These are phyloP conservation scores for Nothocercus nigrocapillus DNA, from an alignment of 2,113 vertebrate species.

Conservation along the genomic window DNA sequence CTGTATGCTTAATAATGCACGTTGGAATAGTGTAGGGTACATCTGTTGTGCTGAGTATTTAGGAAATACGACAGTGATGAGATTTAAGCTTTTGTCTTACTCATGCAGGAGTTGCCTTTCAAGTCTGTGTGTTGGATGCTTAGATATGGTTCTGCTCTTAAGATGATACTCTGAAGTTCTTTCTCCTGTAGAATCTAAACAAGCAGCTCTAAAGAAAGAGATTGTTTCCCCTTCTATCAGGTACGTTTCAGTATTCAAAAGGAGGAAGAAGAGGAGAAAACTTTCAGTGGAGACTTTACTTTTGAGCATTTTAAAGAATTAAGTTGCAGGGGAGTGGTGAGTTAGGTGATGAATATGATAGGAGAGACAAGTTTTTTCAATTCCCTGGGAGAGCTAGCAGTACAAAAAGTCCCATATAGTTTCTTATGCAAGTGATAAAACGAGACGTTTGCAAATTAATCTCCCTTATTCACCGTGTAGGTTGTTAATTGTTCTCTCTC, in stretches of 20 bases:
- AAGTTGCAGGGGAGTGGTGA: neutral
- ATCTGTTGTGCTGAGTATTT: constrained; percentile 52
- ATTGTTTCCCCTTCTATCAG: neutral
- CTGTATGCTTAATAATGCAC: constrained; percentile 63
- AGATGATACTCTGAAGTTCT: neutral
- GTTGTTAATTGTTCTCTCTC: constrained; percentile 85
- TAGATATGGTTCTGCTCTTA: constrained; percentile 22
- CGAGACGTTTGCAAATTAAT: constrained; percentile 76
- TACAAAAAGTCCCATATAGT: constrained; percentile 57
- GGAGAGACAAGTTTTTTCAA: constrained; percentile 32
- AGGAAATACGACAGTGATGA: constrained; percentile 51
- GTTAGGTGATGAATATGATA: neutral
- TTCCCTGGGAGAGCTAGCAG: constrained; percentile 40
- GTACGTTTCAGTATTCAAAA: neutral
- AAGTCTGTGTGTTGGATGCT: constrained; percentile 8
- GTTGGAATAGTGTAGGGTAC: constrained; percentile 33
- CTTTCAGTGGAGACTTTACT: neutral
- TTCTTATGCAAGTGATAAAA: constrained; percentile 75
- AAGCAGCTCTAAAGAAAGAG: neutral
- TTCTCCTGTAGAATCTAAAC: neutral
- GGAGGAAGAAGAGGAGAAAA: neutral
- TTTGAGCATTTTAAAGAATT: neutral
- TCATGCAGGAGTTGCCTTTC: neutral
- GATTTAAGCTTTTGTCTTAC: constrained; percentile 51
- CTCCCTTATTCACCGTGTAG: constrained; percentile 78